Conservation (phyloP, 2,113 vertebrate genomes). For the Anhinga anhinga region DNA sequence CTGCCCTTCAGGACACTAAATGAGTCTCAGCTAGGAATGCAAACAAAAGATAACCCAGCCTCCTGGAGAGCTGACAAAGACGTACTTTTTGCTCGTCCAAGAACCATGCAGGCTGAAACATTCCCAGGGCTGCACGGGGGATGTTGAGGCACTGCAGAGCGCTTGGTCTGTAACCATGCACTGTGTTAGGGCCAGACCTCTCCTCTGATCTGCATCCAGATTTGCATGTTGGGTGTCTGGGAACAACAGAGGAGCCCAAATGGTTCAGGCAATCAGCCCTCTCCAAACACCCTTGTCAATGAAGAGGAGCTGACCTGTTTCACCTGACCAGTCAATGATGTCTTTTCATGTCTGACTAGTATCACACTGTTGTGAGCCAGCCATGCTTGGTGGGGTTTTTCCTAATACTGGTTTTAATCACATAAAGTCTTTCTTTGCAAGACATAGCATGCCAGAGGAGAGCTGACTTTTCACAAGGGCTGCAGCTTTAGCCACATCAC, state of each 20-base stretch:
- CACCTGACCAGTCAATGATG: not conserved
- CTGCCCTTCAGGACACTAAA: not conserved
- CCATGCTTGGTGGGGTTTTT: not conserved
- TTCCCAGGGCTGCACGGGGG: not conserved
- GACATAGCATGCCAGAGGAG: not conserved
- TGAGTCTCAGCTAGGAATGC: not conserved
- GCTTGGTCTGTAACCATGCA: not conserved
- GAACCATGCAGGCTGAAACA: not conserved
- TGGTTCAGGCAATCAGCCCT: not conserved
- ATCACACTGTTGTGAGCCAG: not conserved
- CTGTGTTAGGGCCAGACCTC: not conserved
- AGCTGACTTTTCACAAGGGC: not conserved
- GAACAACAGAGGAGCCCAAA: not conserved
- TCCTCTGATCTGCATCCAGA: not conserved
- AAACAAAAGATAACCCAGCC: not conserved
- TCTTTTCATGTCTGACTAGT: not conserved
- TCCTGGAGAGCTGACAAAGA: not conserved
- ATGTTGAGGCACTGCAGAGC: not conserved
- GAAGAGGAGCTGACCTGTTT: not conserved
- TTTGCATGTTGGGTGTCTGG: not conserved
- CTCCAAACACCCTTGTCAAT: not conserved
- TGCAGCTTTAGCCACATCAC: not conserved
- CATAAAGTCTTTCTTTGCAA: not conserved
- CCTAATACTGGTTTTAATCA: not conserved
- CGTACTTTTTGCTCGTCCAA: not conserved